Evolutionary conservation across 1,140 invertebrate genomes (phyloP).

Genomic region (Neelides sp.): DNA sequence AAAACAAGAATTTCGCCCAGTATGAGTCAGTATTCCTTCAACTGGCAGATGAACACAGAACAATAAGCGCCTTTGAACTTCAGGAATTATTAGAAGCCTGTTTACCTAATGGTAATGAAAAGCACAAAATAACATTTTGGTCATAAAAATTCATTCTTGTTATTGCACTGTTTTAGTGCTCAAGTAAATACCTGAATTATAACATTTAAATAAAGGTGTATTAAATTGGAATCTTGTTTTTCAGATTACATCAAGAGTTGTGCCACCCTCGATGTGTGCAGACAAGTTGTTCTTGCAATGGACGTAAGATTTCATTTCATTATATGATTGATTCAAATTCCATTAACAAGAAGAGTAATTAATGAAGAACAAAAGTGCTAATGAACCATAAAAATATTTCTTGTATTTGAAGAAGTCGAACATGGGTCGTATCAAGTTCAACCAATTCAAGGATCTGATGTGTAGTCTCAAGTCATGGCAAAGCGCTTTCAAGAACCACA

Average conservation of each 20-base stretch:
- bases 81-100: slow-evolving; percentile 82
- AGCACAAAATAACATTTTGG: background rate
- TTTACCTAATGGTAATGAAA: slow-evolving; percentile 62
- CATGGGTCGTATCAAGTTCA: slow-evolving; percentile 65
- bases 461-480: slow-evolving; percentile 85
- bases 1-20: slow-evolving; percentile 63
- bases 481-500: slow-evolving; percentile 75
- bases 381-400: background rate
- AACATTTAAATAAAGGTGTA: slow-evolving; percentile 8
- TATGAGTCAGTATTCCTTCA: slow-evolving; percentile 83
- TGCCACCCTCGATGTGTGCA: slow-evolving; percentile 78
- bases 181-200: slow-evolving; percentile 2
- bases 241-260: slow-evolving; percentile 85
- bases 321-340: slow-evolving; percentile 9
- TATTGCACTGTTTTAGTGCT: background rate
- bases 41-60: slow-evolving; percentile 69
- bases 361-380: no score
- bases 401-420: slow-evolving; percentile 50
- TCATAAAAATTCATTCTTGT: background rate
- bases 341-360: no score
- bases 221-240: slow-evolving; percentile 27
- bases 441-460: slow-evolving; percentile 82
- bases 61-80: slow-evolving; percentile 80
- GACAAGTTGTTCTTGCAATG: slow-evolving; percentile 74
- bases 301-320: slow-evolving; percentile 54